Percentiles rank a stretch among this genome's conserved stretches.
phyloP scores from a whole-genome alignment of 1,140 invertebrate genomes.

The Drosophila cardini region DNA sequence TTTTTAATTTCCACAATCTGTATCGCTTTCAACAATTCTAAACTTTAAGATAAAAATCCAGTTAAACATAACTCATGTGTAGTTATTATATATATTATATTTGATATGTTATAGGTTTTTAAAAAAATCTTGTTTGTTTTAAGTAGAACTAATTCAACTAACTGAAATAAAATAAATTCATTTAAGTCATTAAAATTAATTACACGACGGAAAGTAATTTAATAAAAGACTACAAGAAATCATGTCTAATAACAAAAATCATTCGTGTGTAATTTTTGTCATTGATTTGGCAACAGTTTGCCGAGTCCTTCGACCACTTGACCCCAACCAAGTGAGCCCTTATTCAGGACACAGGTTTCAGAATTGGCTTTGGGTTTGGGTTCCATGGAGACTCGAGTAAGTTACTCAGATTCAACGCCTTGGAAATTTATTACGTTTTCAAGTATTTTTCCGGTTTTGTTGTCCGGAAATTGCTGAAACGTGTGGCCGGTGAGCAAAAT shows the following conservation, averaged over 20 bases:
- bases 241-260: conserved; percentile 42
- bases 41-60: background rate
- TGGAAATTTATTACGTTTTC: conserved; percentile 79
- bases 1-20: conserved; percentile 26
- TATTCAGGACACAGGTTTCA: background rate
- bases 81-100: too few species aligned
- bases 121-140: too few species aligned
- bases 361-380: background rate
- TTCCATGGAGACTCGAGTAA: conserved; percentile 7
- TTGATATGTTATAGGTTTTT: too few species aligned
- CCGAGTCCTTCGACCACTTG: conserved; percentile 56
- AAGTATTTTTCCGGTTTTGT: conserved; percentile 79
- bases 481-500: conserved; percentile 72
- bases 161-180: conserved; percentile 56
- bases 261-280: conserved; percentile 76
- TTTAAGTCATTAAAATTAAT: conserved; percentile 6
- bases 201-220: background rate
- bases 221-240: conserved; percentile 38
- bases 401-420: conserved; percentile 50
- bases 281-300: conserved; percentile 78
- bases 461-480: conserved; percentile 78
- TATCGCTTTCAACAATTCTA: background rate
- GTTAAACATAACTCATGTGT: background rate
- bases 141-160: conserved; percentile 19
- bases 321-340: conserved; percentile 18